phyloP scores from a whole-genome alignment of 92 coral and sea anemone species.

The Heteractis magnifica region DNA sequence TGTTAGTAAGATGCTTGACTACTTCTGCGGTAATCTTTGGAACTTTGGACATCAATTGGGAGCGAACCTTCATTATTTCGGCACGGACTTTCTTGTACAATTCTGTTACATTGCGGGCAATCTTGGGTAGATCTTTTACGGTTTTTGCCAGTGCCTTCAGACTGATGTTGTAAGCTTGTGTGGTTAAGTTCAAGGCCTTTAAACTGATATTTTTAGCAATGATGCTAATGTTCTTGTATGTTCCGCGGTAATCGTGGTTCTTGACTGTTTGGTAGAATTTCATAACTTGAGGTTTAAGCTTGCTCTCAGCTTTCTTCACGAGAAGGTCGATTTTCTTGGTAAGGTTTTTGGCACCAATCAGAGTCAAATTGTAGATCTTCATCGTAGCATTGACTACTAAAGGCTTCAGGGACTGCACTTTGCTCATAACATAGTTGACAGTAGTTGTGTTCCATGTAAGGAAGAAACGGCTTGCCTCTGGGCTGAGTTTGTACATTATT shows the following conservation, averaged over 20 bases:
- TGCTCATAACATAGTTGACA: conserved; percentile 43
- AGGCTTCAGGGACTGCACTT: conserved; percentile 49
- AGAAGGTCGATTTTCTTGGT: conserved; percentile 57
- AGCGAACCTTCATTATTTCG: conserved; percentile 38
- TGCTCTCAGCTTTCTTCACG: conserved; percentile 60
- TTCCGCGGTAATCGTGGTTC: conserved; percentile 62
- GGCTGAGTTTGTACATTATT: conserved; percentile 61
- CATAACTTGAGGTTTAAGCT: conserved; percentile 65
- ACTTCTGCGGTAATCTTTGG: conserved; percentile 35
- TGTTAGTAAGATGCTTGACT: conserved; percentile 44
- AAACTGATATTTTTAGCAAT: conserved; percentile 59
- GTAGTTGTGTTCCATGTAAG: conserved; percentile 82
- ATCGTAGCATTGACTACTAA: conserved; percentile 48
- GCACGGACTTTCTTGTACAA: conserved; percentile 53
- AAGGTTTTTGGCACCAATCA: conserved; percentile 50
- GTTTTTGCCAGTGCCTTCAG: conserved; percentile 40
- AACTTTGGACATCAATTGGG: conserved; percentile 35
- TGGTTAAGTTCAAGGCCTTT: conserved; percentile 49
- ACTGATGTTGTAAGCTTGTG: conserved; percentile 45
- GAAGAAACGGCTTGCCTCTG: conserved; percentile 71
- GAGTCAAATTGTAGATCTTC: conserved; percentile 67
- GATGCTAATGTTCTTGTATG: conserved; percentile 46
- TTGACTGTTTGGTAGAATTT: conserved; percentile 57
- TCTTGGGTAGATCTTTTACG: conserved; percentile 51
- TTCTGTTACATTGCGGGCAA: conserved; percentile 61